Percentiles rank a stretch among this genome's conserved stretches.
phyloP scores from a whole-genome alignment of 2,888 invertebrate genomes.

The Pristionchus arcanus region DNA sequence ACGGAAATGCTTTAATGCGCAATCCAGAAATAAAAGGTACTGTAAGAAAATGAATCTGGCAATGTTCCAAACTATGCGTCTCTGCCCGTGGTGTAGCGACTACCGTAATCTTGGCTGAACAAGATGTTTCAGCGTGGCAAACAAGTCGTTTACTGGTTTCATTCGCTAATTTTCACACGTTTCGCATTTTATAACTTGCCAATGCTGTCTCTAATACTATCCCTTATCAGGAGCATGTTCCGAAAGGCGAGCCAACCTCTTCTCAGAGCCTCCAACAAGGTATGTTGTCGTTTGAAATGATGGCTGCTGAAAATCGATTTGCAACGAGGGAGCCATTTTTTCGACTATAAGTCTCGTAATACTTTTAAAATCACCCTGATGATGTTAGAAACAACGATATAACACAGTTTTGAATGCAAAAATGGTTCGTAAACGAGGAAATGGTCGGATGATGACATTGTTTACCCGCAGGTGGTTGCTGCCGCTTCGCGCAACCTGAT shows the following conservation, averaged over 20 bases:
- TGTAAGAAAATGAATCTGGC: too few species aligned
- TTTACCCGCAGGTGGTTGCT: conserved; percentile 26
- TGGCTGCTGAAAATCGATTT: background rate
- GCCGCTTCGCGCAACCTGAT: conserved; percentile 64
- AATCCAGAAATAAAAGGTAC: too few species aligned
- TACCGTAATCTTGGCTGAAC: too few species aligned
- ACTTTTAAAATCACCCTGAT: background rate
- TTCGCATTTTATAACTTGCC: background rate
- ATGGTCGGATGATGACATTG: conserved; percentile 4
- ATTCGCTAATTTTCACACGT: background rate
- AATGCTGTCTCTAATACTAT: background rate
- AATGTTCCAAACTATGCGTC: too few species aligned
- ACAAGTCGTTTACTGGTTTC: conserved; percentile 39
- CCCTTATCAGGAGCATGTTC: conserved; percentile 64
- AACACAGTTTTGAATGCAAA: background rate
- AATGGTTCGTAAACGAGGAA: background rate
- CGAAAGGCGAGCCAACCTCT: conserved; percentile 68
- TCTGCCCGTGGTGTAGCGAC: too few species aligned
- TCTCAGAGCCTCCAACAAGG: conserved; percentile 66
- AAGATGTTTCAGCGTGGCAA: too few species aligned
- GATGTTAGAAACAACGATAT: background rate
- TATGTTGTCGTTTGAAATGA: conserved; percentile 31
- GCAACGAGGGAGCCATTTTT: background rate
- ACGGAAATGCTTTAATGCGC: too few species aligned
- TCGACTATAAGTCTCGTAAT: background rate